phyloP scores from a whole-genome alignment of 2,797 vertebrate species.

The Monodelphis domestica region DNA sequence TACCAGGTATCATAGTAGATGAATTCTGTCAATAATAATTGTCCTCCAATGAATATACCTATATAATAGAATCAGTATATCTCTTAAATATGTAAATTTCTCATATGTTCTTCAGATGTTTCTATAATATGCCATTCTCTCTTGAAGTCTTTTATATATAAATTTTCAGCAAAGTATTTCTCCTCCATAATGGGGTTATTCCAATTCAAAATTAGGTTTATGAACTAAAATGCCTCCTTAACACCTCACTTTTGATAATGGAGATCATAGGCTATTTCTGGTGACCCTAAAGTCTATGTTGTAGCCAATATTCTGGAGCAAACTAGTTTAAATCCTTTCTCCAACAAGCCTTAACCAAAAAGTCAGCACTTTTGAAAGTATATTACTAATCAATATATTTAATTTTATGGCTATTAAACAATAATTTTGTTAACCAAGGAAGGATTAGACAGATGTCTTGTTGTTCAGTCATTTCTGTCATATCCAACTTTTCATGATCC shows the following conservation, averaged over 20 bases:
- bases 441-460: not conserved
- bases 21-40: no score
- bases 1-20: no score
- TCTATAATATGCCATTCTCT: not conserved
- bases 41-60: no score
- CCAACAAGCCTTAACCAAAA: not conserved
- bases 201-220: not conserved
- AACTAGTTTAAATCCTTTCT: conserved; percentile 19
- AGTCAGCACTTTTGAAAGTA: not conserved
- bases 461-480: no score
- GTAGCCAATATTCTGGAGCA: conserved; percentile 17
- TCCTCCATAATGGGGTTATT: not conserved
- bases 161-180: not conserved
- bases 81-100: no score
- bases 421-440: conserved; percentile 1
- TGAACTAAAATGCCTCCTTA: not conserved
- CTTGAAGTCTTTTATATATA: not conserved
- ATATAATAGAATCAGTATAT: no score
- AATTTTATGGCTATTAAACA: not conserved
- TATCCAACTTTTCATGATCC: no score
- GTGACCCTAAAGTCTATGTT: not conserved
- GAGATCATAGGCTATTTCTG: not conserved
- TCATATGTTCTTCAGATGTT: no score
- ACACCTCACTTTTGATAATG: not conserved
- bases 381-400: conserved; percentile 15